Conservation (phyloP, 2,888 invertebrate genomes). For the Notodonta ziczac region DNA sequence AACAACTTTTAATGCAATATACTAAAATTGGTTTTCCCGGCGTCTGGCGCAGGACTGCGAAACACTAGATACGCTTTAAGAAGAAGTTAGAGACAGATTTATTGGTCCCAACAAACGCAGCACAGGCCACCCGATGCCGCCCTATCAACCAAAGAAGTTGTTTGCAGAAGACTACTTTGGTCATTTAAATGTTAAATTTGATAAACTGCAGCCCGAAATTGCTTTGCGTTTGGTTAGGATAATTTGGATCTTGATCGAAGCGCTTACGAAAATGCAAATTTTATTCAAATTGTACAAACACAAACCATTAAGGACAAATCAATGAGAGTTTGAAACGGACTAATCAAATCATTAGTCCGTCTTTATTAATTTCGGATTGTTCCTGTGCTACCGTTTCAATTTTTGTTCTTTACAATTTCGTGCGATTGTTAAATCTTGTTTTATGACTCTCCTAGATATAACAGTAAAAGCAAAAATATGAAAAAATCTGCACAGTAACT, state of each 20-base stretch:
- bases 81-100: constrained; percentile 81
- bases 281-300: constrained; percentile 10
- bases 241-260: constrained; percentile 42
- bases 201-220: constrained; percentile 71
- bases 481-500: constrained; percentile 2
- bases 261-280: constrained; percentile 24
- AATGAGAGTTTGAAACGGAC: background rate
- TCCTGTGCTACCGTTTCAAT: background rate
- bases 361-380: constrained; percentile 7
- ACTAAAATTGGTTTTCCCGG: constrained; percentile 79
- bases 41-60: constrained; percentile 61
- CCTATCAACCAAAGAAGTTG: constrained; percentile 74
- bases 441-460: background rate
- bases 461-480: background rate
- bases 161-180: constrained; percentile 72
- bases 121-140: constrained; percentile 59
- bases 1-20: constrained; percentile 76
- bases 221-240: constrained; percentile 50
- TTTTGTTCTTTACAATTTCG: background rate
- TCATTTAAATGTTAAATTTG: constrained; percentile 79
- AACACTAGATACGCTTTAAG: constrained; percentile 77
- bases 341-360: constrained; percentile 11
- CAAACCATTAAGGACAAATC: constrained; percentile 6
- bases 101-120: constrained; percentile 72
- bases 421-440: background rate